Evolutionary conservation across 1,140 invertebrate genomes (phyloP), one percentile per base, ranked within the genome.

Genomic region (Drosophila eugracilis): DNA sequence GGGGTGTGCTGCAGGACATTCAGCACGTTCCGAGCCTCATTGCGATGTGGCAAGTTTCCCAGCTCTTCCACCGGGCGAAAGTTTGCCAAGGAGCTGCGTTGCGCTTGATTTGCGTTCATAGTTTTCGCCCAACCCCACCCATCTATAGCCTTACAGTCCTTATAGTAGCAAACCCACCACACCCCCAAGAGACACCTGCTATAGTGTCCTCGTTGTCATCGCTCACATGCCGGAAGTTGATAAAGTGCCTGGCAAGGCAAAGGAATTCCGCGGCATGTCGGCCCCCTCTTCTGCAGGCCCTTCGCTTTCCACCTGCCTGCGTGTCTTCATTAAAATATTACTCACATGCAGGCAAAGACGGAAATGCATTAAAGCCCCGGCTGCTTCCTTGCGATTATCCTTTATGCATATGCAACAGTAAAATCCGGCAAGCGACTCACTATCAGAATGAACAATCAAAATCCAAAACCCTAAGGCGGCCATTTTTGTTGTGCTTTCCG

Each of bases 311-410:
- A 36, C 41, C 37, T 30, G 32, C 47, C n/a, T n/a, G n/a, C 79
- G 75, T 85, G 76, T 86, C 76, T 86, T 85, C 83, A 84, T 84
- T 84, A 86, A 86, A 80, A 79, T 80, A 80, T 76, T 80, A 80
- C 71, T 73, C 72, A 54, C 66, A 63, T 63, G 49, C 75, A 53
- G 42, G 55, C 37, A 69, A 42, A 67, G 58, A 66, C 67, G 76
- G 76, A 85, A 86, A 86, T 85, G 81, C 80, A 86, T 85, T 86
- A 76, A 69, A 76, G 45, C 37, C 14, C 41, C 10, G 26, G 49
- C 41, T 41, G 32, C 42, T 49, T 48, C 54, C 52, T 47, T 9
- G 44, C 53, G 10, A 48, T 65, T 62, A 65, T 65, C 57, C 37
- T 36, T 28, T 52, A 32, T 37, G 17, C 37, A 28, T 44, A 70